Evolutionary conservation across 1,140 invertebrate species (phyloP), one percentile per base, ranked within the genome.

Genomic region (Drosophila insularis): DNA sequence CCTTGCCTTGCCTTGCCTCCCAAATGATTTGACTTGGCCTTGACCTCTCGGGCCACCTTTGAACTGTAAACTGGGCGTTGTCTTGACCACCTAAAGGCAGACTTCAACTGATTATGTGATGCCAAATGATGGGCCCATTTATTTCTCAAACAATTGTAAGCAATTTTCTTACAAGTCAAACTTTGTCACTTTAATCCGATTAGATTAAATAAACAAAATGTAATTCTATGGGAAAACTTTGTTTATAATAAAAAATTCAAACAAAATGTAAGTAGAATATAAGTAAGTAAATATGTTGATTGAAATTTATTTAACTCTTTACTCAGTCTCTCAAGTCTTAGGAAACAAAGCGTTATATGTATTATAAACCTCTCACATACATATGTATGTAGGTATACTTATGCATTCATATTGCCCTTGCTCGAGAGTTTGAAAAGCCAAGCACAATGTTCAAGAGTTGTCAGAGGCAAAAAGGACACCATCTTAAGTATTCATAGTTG

Each of bases 21-120:
- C 35, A 37, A 37, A 10, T 37, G 35, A 37, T 10, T 37, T 71
- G 54, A 19, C 40, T 6, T 65, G 80, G 68, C 80, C 81, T 84
- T 85, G 78, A 81, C 74, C 78, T 63, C 23, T 32, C 19, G 6
- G 37, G 72, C 19, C 63, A 84, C 80, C 80, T 84, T 84, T 84
- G 80, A 84, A 80, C 80, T 82, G 58, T 43, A 63, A 66, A 46
- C 63, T 75, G 46, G 59, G 62, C 74, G 67, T 77, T 67, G 60
- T 56, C 63, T 68, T 63, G 62, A 17, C 43, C 43, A 19, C 17
- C 43, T 50, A 19, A 4, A 11, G 43, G 14, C 14, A 46, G 40
- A 46, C 40, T 6, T 2, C 7, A 40, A 46, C 14, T 14, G 40
- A 46, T 46, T 46, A 46, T 17, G 40, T 27, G 23, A 27, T 17